phyloP scores from a whole-genome alignment of 2,797 vertebrate species.

The Epinephelus awoara region DNA sequence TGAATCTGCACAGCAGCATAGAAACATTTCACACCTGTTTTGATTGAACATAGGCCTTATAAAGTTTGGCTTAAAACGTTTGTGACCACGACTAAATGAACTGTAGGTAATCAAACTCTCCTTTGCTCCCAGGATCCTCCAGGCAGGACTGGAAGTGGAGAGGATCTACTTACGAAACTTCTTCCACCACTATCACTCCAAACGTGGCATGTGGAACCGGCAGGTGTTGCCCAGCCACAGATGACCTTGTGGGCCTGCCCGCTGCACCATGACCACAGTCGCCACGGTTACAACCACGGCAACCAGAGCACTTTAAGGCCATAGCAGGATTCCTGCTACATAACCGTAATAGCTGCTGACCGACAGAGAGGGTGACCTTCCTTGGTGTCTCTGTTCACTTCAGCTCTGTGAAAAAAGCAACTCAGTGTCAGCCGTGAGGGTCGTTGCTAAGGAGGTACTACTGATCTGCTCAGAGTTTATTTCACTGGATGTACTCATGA shows the following conservation, averaged over 20 bases:
- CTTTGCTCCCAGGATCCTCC: conserved; percentile 87
- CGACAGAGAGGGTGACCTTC: neutral
- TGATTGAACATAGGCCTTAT: no score
- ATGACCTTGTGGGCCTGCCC: conserved; percentile 48
- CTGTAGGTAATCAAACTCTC: neutral
- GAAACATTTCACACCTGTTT: no score
- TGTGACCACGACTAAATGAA: neutral
- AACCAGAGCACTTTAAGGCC: conserved; percentile 74
- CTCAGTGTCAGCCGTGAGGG: conserved; percentile 15
- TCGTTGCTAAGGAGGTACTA: conserved; percentile 52
- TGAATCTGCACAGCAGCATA: no score
- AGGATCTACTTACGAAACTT: conserved; percentile 94
- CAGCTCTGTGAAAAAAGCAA: conserved; percentile 17
- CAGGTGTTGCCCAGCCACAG: conserved; percentile 53
- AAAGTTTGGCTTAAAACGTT: neutral
- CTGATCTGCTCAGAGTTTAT: conserved; percentile 60
- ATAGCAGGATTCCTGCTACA: conserved; percentile 12
- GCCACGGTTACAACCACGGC: conserved; percentile 36
- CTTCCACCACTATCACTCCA: conserved; percentile 95
- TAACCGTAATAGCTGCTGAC: conserved; percentile 38
- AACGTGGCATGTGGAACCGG: conserved; percentile 97
- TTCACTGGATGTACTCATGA: conserved; percentile 62
- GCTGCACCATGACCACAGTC: conserved; percentile 31
- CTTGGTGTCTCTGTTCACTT: conserved; percentile 8
- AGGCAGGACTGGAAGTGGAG: conserved; percentile 95